phyloP scores from a whole-genome alignment of 2,888 invertebrate genomes.

The Macrophya alboannulata region DNA sequence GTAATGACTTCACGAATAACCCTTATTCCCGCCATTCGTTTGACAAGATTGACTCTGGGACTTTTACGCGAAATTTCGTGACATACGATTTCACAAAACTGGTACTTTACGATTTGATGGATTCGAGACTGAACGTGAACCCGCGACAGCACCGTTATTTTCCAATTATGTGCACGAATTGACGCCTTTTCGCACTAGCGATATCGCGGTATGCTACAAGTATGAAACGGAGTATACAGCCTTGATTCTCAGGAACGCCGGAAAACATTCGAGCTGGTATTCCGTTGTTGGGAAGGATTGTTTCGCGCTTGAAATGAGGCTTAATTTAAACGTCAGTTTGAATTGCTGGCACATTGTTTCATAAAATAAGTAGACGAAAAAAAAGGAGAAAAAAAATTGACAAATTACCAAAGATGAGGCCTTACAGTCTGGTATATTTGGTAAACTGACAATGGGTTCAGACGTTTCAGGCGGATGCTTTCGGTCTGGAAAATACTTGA shows the following conservation, averaged over 20 bases:
- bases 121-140: constrained; percentile 30
- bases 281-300: constrained; percentile 14
- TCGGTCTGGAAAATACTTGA: not conserved
- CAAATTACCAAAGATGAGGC: not conserved
- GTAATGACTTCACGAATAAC: not conserved
- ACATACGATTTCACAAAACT: not conserved
- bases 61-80: not conserved
- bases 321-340: not conserved
- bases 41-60: not conserved
- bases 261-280: not conserved
- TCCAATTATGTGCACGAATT: constrained; percentile 11
- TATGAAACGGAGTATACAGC: constrained; percentile 15
- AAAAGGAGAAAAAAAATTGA: not conserved
- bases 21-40: not conserved
- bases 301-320: not conserved
- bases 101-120: constrained; percentile 3
- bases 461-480: not conserved
- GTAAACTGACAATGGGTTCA: not conserved
- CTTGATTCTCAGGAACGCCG: constrained; percentile 15
- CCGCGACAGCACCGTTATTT: constrained; percentile 1
- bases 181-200: constrained; percentile 1
- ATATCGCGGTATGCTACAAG: constrained; percentile 17
- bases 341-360: not conserved
- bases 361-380: not conserved
- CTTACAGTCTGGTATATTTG: not conserved